Evolutionary conservation across 2,113 vertebrate genomes (phyloP).

Genomic region (Antigone vipio): DNA sequence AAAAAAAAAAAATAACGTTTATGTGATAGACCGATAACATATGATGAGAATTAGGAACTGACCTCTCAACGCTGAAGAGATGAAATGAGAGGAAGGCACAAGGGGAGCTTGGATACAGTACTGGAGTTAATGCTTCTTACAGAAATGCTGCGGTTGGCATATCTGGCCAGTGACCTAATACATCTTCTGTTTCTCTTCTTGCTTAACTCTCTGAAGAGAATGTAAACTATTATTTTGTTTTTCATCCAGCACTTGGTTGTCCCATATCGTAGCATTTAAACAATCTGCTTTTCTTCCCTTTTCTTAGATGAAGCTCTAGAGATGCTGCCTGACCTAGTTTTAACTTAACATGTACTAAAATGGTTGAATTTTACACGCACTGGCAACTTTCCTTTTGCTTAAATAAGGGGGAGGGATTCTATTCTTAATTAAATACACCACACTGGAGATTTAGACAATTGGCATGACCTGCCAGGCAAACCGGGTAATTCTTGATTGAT

Average conservation of each 20-base stretch:
- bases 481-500: slow-evolving; percentile 19
- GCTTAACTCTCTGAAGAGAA: background rate
- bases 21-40: background rate
- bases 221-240: background rate
- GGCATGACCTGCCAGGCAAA: slow-evolving; percentile 23
- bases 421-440: slow-evolving; percentile 35
- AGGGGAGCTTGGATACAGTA: background rate
- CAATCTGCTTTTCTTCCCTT: background rate
- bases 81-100: background rate
- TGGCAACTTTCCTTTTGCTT: slow-evolving; percentile 42
- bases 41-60: background rate
- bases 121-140: background rate
- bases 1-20: background rate
- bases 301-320: background rate
- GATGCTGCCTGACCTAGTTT: slow-evolving; percentile 34
- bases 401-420: slow-evolving; percentile 29
- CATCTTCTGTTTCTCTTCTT: background rate
- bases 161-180: background rate
- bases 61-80: background rate
- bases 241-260: background rate
- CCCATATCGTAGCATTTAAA: background rate
- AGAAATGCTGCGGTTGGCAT: background rate
- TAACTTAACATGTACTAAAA: background rate
- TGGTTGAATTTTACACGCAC: background rate
- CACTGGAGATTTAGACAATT: slow-evolving; percentile 8